phyloP scores from a whole-genome alignment of 2,888 invertebrate genomes.

The Euplexia lucipara region DNA sequence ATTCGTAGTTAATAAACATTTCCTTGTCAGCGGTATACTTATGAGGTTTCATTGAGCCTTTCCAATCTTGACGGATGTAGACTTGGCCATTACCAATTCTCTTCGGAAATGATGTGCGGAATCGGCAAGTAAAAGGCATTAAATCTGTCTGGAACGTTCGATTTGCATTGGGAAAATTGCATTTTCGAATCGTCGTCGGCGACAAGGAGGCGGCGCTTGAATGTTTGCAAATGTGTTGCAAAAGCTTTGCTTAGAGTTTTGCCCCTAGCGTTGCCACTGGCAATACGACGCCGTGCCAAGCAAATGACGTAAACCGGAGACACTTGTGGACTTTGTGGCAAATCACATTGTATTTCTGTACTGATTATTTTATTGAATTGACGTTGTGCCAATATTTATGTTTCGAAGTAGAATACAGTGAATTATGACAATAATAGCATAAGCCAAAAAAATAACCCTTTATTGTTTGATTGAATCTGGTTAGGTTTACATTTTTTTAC shows the following conservation, averaged over 20 bases:
- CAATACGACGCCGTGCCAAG: constrained; percentile 43
- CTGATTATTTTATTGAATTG: constrained; percentile 47
- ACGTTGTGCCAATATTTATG: constrained; percentile 7
- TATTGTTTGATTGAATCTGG: too few species aligned
- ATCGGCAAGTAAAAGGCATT: constrained; percentile 87
- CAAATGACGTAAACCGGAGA: constrained; percentile 49
- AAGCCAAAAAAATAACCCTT: too few species aligned
- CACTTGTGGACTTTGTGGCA: constrained; percentile 47
- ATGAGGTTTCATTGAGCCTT: constrained; percentile 34
- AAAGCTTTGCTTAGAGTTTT: constrained; percentile 78
- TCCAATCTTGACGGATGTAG: constrained; percentile 60
- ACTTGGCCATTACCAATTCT: constrained; percentile 75
- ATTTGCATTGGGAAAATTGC: constrained; percentile 90
- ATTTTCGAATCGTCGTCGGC: constrained; percentile 84
- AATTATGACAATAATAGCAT: not conserved
- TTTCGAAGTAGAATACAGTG: not conserved
- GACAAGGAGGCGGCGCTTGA: constrained; percentile 78
- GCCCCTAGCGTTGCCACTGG: constrained; percentile 51
- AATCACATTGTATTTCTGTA: constrained; percentile 37
- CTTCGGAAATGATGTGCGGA: constrained; percentile 85
- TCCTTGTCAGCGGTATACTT: constrained; percentile 19
- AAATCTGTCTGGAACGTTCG: constrained; percentile 88
- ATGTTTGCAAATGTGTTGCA: constrained; percentile 81
- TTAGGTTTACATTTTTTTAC: not conserved
- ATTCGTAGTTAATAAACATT: constrained; percentile 44